Evolutionary conservation across 37 sponge, comb jelly and placozoan genomes (phyloP), one percentile per base, ranked within the genome.

Genomic region (Ephydatia muelleri): DNA sequence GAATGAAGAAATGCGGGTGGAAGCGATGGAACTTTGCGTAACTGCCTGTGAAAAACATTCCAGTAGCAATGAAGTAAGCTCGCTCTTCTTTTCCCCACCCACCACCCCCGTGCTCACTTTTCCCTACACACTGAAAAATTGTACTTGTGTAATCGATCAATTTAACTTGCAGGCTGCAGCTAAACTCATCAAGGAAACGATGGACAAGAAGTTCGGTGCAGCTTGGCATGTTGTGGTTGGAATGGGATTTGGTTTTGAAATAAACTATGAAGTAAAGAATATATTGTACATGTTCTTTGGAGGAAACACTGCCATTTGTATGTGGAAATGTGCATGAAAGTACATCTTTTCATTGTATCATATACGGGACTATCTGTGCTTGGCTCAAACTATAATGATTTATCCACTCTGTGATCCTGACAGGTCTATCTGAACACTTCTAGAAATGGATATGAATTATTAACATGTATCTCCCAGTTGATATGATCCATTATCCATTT

Each of bases 201-300:
- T 99, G 99, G 99, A 99, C 73, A 97, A 97, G 90, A 99, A 99
- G 93, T 99, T 97, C 89, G 99, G 99, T 14, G 89, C 94, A 23
- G 84, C 97, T 22, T 99, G 99, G 99, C 97, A 97, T 76, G 97
- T 90, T 5, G 90, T 99, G 23, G 96, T 99, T 8, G 99, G 99
- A 1, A 93, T 94, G 70, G 99, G 99, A 8, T 99, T 84, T 84
- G 92, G 94, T 2, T 95, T 99, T 81, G 99, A 99, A 71, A 84
- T 99, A 48, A 95, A 96, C 29, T 84, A 99, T 69, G 96, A 97
- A 39, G 78, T 91, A 9, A 99, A 97, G 86, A 93, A 97, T 78
- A 32, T 99, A 5, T 76, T 97, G 19, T 99, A 99, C 84, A 95
- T 99, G 94, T 99, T 95, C 82, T 99, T 99, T 86, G 99, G 94